Conservation (phyloP, 2,888 invertebrate species). For the Limnephilus auricula region DNA sequence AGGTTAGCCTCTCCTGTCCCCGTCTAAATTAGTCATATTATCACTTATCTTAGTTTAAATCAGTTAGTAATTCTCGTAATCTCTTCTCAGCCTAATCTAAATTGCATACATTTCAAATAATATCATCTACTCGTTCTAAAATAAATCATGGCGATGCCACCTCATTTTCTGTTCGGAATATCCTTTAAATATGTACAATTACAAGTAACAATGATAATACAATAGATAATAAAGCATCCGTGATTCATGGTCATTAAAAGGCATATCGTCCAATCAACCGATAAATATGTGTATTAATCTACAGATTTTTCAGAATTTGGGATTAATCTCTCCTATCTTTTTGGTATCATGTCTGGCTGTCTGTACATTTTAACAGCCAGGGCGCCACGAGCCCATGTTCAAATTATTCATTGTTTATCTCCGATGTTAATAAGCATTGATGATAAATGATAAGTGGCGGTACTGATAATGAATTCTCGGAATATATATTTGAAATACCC, state of each 20-base stretch:
- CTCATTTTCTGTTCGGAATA: neutral
- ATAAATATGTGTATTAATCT: neutral
- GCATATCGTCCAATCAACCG: neutral
- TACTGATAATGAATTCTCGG: neutral
- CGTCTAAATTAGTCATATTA: no score
- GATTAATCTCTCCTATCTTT: neutral
- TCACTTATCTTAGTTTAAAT: no score
- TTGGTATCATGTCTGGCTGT: neutral
- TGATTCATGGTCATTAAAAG: neutral
- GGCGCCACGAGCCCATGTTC: neutral
- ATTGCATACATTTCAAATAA: neutral
- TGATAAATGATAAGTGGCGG: neutral
- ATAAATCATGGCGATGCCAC: neutral
- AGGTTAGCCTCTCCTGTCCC: no score
- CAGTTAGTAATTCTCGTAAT: no score
- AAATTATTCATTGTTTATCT: neutral
- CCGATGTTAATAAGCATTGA: neutral
- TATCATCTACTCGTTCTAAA: neutral
- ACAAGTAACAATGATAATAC: neutral
- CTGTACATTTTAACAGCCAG: neutral
- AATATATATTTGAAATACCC: neutral
- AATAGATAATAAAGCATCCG: neutral
- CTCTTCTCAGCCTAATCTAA: neutral
- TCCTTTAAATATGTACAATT: neutral
- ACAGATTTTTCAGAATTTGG: neutral